These are phyloP conservation scores for Leontopithecus rosalia DNA, from an alignment of 2,797 vertebrate species.

Conservation along the genomic window DNA sequence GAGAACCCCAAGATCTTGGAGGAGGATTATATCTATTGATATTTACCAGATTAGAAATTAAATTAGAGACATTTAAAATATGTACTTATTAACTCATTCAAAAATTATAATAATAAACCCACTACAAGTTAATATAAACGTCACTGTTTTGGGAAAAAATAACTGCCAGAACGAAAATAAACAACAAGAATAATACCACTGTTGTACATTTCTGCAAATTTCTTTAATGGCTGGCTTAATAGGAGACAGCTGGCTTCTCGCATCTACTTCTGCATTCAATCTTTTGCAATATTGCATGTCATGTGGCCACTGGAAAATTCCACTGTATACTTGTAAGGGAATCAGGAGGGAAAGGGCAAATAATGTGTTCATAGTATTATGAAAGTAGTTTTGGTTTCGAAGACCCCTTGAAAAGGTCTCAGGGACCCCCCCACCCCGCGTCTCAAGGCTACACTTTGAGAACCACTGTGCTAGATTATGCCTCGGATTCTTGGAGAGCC, in stretches of 20 bases:
- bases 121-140: neutral
- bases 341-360: neutral
- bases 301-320: slow-evolving; percentile 23
- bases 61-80: neutral
- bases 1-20: neutral
- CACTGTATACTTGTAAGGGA: neutral
- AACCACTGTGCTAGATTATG: neutral
- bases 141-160: neutral
- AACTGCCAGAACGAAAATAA: neutral
- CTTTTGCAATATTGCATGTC: neutral
- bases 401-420: neutral
- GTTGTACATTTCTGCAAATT: neutral
- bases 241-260: neutral
- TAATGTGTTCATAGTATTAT: neutral
- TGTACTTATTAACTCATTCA: neutral
- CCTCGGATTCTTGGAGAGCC: neutral
- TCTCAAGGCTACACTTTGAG: neutral
- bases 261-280: neutral
- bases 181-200: neutral
- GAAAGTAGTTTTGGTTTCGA: neutral
- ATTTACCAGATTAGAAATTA: neutral
- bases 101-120: neutral
- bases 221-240: neutral
- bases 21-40: neutral
- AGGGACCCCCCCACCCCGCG: neutral